Conservation (phyloP, 2,113 vertebrate genomes). For the Dryoscopus gambensis region DNA sequence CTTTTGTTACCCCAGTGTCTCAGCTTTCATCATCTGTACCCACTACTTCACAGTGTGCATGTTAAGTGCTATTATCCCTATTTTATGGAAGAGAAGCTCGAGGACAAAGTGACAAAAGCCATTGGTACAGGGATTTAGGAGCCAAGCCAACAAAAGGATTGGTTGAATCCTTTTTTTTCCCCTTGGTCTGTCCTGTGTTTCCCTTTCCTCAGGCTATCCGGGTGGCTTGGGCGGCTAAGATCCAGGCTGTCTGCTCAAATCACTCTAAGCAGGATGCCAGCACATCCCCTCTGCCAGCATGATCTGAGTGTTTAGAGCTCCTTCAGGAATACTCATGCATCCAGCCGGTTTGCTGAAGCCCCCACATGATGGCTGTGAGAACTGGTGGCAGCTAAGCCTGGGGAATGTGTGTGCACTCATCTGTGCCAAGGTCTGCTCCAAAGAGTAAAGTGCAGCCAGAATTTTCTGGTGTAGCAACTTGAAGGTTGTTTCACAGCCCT, state of each 20-base stretch:
- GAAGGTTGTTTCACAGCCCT: not conserved
- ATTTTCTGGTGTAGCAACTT: not conserved
- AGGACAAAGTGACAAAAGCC: not conserved
- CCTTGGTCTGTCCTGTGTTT: not conserved
- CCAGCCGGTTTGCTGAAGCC: not conserved
- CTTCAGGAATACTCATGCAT: not conserved
- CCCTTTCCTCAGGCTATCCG: not conserved
- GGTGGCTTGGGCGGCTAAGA: not conserved
- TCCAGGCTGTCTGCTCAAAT: not conserved
- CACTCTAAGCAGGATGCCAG: not conserved
- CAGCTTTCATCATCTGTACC: not conserved
- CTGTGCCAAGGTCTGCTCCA: not conserved
- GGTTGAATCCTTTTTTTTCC: not conserved
- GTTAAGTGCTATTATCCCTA: not conserved
- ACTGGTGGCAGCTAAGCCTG: not conserved
- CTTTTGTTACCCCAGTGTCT: not conserved
- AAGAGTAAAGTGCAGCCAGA: not conserved
- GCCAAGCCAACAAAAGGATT: not conserved
- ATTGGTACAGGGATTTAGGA: not conserved
- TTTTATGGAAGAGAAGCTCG: rapidly evolving
- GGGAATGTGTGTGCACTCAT: not conserved
- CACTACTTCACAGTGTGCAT: not conserved
- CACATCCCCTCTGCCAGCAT: not conserved
- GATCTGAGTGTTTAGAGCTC: not conserved
- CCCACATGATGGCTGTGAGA: not conserved